Base-by-base conservation (phyloP, 2,888 invertebrate genomes). In the Ochropleura leucogaster region DNA sequence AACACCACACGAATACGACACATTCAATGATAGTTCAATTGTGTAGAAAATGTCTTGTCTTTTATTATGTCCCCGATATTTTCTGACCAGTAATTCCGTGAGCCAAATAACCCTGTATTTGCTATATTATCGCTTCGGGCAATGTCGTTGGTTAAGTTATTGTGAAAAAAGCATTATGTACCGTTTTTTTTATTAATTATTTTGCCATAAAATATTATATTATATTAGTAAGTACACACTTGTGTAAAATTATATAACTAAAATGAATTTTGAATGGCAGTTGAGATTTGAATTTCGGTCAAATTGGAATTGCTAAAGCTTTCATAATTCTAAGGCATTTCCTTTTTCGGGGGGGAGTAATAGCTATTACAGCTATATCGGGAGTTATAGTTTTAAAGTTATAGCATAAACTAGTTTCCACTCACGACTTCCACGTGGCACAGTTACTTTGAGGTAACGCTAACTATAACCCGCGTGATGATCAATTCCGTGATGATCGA, bases 1-100 rank as follows among this genome's bases (percentile, higher is more conserved):
- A 72, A 79, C 20, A 74, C 73, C 47, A 68, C 49, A 57, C 57
- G 75, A 82, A 79, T 78, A 73, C 12, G 55, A 64, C n/a, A 53
- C 49, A 42, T 42, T 57, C 74, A 74, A 85, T 85, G 88, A 86
- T 68, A 75, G 71, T 69, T 64, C 57, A 70, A 80, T 73, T 80
- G 42, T 74, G 53, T 79, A 77, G 65, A 80, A 74, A 74, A 76
- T 65, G 46, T 76, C 83, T 78, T 67, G 88, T 87, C 91, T 92
- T 91, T 93, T 89, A 93, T 93, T 92, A 92, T 82, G 80, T 79
- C 74, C 72, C 82, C 78, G 79, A 87, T 87, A 89, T 90, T 92
- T 90, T 91, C 89, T 91, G 88, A 86, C 77, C 87, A 90, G 90
- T 91, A 90, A 91, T 92, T 92, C 86, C 80, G 84, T 87, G 88